These are phyloP conservation scores for Pheosia gnoma DNA, from an alignment of 2,888 invertebrate species.

Conservation along the genomic window DNA sequence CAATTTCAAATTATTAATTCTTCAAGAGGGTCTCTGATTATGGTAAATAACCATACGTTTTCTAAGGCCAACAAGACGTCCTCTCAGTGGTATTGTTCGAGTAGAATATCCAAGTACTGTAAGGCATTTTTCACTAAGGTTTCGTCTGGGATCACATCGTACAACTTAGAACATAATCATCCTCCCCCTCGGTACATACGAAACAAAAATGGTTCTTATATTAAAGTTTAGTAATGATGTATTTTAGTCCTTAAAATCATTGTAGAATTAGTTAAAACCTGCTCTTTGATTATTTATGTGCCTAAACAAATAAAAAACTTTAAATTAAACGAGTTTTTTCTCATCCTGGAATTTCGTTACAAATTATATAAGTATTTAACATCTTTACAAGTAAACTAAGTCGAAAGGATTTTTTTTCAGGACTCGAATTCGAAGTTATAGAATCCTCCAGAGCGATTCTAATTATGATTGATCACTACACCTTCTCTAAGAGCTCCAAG, in stretches of 20 bases:
- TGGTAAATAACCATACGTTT: slow-evolving; percentile 13
- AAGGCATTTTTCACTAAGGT: slow-evolving; percentile 19
- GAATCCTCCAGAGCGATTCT: too few relatives aligned
- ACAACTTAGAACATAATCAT: slow-evolving; percentile 22
- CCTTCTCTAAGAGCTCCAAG: too few relatives aligned
- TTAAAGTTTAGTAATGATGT: not conserved
- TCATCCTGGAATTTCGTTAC: too few relatives aligned
- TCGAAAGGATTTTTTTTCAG: too few relatives aligned
- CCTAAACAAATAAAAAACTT: too few relatives aligned
- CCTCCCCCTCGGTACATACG: slow-evolving; percentile 15
- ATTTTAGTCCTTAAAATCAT: not conserved
- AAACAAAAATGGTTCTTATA: not conserved
- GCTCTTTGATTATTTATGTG: too few relatives aligned
- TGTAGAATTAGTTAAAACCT: too few relatives aligned
- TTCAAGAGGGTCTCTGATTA: slow-evolving; percentile 3
- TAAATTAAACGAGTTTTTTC: too few relatives aligned
- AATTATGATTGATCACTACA: too few relatives aligned
- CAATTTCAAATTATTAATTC: slow-evolving; percentile 5
- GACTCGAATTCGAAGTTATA: too few relatives aligned
- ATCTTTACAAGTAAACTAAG: too few relatives aligned
- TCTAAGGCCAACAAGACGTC: slow-evolving; percentile 14
- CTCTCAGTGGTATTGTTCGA: slow-evolving; percentile 31
- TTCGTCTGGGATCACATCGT: slow-evolving; percentile 1
- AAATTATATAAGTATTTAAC: too few relatives aligned
- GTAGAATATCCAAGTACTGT: slow-evolving; percentile 28